Percentiles rank a stretch among this genome's conserved stretches.
phyloP scores from a whole-genome alignment of 2,113 vertebrate genomes.

The Edolisoma coerulescens region DNA sequence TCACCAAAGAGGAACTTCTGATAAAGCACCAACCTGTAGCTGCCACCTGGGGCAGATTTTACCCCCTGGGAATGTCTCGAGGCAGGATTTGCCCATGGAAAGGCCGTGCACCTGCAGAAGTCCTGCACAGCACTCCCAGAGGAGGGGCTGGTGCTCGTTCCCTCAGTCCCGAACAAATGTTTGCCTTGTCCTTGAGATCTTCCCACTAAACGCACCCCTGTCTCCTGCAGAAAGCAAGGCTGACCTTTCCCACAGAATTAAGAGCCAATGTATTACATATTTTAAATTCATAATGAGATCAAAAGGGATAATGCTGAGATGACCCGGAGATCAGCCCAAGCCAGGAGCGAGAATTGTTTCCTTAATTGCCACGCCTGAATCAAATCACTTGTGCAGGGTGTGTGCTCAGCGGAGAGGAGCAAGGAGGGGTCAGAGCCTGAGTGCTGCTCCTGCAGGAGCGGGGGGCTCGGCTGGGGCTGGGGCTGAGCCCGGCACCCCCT shows the following conservation, averaged over 20 bases:
- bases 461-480: background rate
- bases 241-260: slow-evolving; percentile 10
- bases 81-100: background rate
- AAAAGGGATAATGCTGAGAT: slow-evolving; percentile 13
- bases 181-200: slow-evolving; percentile 36
- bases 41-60: too few species aligned
- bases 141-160: background rate
- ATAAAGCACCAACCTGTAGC: too few species aligned
- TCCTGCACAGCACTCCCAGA: fast-evolving
- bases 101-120: fast-evolving
- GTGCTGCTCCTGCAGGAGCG: background rate
- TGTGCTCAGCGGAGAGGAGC: background rate
- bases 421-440: background rate
- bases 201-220: background rate
- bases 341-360: slow-evolving; percentile 51
- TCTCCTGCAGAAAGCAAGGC: background rate
- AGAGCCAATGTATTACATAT: slow-evolving; percentile 30
- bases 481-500: background rate
- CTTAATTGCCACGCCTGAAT: slow-evolving; percentile 28
- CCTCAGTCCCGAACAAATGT: background rate
- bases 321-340: slow-evolving; percentile 21
- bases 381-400: background rate
- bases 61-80: fast-evolving
- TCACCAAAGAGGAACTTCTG: too few species aligned
- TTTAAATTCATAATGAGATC: slow-evolving; percentile 59